Evolutionary conservation across 2,888 invertebrate genomes (phyloP).

Genomic region (Lysandra coridon): DNA sequence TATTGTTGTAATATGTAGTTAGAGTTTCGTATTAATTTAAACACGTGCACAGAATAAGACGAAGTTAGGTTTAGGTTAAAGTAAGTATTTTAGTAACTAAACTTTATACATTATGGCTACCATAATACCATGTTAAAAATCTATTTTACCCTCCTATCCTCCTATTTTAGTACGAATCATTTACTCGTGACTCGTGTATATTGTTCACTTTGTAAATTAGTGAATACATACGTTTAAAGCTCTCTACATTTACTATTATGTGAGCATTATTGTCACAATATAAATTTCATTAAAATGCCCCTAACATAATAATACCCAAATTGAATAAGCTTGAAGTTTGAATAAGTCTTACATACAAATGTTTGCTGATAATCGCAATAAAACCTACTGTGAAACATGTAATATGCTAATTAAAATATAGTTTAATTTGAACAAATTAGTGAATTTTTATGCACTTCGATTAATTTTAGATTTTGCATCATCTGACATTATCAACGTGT

Average conservation of each 20-base stretch:
- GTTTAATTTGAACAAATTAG: neutral
- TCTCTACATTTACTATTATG: neutral
- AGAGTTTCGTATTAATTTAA: conserved; percentile 13
- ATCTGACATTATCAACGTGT: too few relatives aligned
- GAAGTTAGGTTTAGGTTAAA: neutral
- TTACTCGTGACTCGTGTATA: neutral
- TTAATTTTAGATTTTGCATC: too few relatives aligned
- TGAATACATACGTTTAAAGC: neutral
- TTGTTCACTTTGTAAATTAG: neutral
- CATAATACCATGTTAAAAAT: neutral
- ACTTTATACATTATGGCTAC: neutral
- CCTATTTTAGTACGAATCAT: too few relatives aligned
- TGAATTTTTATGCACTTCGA: neutral
- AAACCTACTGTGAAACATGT: neutral
- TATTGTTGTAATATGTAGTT: conserved; percentile 15
- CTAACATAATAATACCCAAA: neutral
- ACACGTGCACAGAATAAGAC: neutral
- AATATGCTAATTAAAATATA: neutral
- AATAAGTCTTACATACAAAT: conserved; percentile 9
- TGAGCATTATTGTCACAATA: neutral
- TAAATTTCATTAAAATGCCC: neutral
- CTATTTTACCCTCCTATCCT: too few relatives aligned
- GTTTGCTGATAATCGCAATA: neutral
- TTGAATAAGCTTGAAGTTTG: neutral
- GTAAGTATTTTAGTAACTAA: neutral